Base-by-base conservation (phyloP, 2,797 vertebrate genomes). In the Platyrinchus mystaceus region DNA sequence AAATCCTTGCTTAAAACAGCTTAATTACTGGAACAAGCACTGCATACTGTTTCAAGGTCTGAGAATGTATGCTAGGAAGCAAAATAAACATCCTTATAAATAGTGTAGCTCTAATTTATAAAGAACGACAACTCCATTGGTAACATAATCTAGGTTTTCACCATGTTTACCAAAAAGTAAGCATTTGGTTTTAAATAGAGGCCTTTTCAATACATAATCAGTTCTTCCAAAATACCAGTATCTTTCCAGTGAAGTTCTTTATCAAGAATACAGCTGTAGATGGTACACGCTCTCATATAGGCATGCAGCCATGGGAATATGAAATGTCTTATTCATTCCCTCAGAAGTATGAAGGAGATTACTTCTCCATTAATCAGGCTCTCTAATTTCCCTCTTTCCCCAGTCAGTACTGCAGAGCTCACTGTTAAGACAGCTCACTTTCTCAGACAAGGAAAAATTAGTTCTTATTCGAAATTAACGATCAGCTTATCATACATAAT, bases 41-140 rank as follows among this genome's bases (percentile, higher is more conserved):
- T 77, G 34, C 60, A 49, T 68, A 18, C 64, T 19, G 18, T 50
- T 80, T 80, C 15, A 46, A 22, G 75, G 59, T 52, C 56, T 52
- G 34, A 62, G 34, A 82, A 55, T 16, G 39, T 44, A 50, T 47
- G 63, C 84, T 79, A 70, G n/a, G 30, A 85, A 85, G 74, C 60
- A 89, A 92, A 94, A 84, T 73, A 82, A 96, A 87, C 68, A 52
- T 62, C 60, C 28, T 70, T 74, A 73, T 43, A 82, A 90, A 79
- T 47, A 93, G 41, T 9, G 23, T 36, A 63, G 43, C 23, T 32
- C 36, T 55, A 34, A 56, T 50, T 55, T 87, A n/a, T 82, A 44
- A 55, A 84, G 26, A 76, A 11, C 26, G 24, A 70, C 14, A 32
- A 47, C 27, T 82, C n/a, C 32, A 69, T 49, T 0, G 0, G 46